Conservation (phyloP, 2,888 invertebrate genomes). For the Heliconius erato region DNA sequence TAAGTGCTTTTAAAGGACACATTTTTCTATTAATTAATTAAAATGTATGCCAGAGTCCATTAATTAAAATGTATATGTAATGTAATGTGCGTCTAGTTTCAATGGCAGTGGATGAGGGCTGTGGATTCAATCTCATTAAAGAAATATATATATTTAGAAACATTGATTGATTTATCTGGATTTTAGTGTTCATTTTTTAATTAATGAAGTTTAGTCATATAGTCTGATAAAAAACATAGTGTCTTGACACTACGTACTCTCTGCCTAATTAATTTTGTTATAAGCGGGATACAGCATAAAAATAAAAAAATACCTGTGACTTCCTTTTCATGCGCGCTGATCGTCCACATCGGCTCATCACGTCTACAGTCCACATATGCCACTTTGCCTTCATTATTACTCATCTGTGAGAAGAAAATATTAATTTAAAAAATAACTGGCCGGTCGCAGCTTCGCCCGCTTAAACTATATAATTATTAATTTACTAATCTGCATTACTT, state of each 20-base stretch:
- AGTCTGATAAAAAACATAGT: not conserved
- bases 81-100: not conserved
- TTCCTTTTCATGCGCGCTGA: slow-evolving; percentile 93
- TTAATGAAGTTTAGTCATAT: too few species aligned
- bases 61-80: too few species aligned
- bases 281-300: not conserved
- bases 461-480: too few species aligned
- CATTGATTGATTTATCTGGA: too few species aligned
- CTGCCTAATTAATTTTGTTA: not conserved
- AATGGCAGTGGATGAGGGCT: too few species aligned
- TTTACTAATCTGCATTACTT: too few species aligned
- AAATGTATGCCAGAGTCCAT: not conserved
- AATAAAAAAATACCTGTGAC: slow-evolving; percentile 88
- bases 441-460: not conserved
- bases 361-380: slow-evolving; percentile 91
- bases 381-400: slow-evolving; percentile 88
- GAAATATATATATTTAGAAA: too few species aligned
- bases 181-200: too few species aligned
- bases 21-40: not conserved
- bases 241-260: not conserved
- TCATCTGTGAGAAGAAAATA: slow-evolving; percentile 71
- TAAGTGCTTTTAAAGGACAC: too few species aligned
- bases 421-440: not conserved
- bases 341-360: slow-evolving; percentile 88
- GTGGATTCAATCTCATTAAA: too few species aligned